phyloP scores from a whole-genome alignment of 1,140 invertebrate genomes.

The Physella acuta region DNA sequence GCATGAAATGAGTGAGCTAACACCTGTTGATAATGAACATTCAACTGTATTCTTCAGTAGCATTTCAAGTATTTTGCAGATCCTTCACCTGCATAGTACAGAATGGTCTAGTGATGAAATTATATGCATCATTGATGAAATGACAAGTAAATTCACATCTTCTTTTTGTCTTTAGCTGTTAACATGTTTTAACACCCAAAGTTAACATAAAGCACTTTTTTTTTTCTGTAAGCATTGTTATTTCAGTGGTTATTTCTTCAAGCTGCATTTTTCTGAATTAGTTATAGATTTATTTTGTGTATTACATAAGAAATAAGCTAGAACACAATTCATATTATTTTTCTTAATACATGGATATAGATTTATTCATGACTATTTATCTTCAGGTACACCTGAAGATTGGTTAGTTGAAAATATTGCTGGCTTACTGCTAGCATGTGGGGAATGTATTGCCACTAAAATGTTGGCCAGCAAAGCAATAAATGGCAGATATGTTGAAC shows the following conservation, averaged over 20 bases:
- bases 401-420: conserved; percentile 58
- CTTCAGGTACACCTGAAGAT: conserved; percentile 55
- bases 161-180: too few relatives aligned
- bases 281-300: too few relatives aligned
- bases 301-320: conserved; percentile 1
- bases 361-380: too few relatives aligned
- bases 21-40: conserved; percentile 43
- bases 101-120: conserved; percentile 58
- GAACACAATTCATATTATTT: not conserved
- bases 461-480: conserved; percentile 57
- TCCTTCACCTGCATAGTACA: conserved; percentile 44
- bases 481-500: conserved; percentile 53
- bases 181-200: too few relatives aligned
- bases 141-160: conserved; percentile 54
- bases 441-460: conserved; percentile 53
- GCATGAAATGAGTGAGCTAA: conserved; percentile 57
- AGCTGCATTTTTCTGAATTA: too few relatives aligned
- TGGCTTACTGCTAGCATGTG: conserved; percentile 52
- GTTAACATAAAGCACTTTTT: too few relatives aligned
- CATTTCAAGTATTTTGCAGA: conserved; percentile 49
- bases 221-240: too few relatives aligned
- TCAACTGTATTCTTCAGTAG: conserved; percentile 49
- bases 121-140: conserved; percentile 58
- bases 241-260: too few relatives aligned
- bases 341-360: not conserved